A percentile compares a stretch with the other conserved stretches of the same genome.
Conservation (phyloP, 2,113 vertebrate genomes). For the Neotragus moschatus region DNA sequence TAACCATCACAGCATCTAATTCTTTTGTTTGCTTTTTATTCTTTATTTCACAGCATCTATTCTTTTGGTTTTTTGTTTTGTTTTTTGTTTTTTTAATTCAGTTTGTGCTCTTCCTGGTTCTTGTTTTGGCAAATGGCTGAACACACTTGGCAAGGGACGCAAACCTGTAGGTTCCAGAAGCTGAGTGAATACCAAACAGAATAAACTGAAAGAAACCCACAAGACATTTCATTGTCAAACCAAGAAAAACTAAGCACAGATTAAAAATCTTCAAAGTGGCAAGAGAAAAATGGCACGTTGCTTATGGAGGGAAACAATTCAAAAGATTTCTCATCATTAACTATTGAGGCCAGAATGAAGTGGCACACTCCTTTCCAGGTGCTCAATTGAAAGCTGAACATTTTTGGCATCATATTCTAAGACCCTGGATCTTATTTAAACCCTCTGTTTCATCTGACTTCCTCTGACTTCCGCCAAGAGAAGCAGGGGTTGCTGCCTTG, state of each 20-base stretch:
- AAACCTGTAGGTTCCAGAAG: neutral
- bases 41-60: neutral
- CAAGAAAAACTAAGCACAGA: neutral
- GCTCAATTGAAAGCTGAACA: neutral
- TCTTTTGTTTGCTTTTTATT: neutral
- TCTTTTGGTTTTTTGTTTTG: neutral
- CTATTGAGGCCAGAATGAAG: neutral
- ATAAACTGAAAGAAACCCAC: neutral
- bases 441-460: neutral
- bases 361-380: neutral
- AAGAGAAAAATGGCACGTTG: neutral
- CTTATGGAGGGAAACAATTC: neutral
- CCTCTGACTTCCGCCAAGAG: neutral
- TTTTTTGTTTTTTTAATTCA: neutral
- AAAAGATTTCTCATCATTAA: neutral
- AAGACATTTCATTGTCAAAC: neutral
- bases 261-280: neutral
- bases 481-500: neutral
- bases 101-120: neutral
- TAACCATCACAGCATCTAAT: neutral
- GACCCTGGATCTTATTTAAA: neutral
- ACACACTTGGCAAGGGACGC: neutral
- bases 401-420: neutral
- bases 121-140: neutral
- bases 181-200: neutral